Percentiles rank a stretch among this genome's conserved stretches.
These are phyloP conservation scores for Colostygia pectinataria DNA, from an alignment of 2,888 invertebrate species.

Conservation along the genomic window DNA sequence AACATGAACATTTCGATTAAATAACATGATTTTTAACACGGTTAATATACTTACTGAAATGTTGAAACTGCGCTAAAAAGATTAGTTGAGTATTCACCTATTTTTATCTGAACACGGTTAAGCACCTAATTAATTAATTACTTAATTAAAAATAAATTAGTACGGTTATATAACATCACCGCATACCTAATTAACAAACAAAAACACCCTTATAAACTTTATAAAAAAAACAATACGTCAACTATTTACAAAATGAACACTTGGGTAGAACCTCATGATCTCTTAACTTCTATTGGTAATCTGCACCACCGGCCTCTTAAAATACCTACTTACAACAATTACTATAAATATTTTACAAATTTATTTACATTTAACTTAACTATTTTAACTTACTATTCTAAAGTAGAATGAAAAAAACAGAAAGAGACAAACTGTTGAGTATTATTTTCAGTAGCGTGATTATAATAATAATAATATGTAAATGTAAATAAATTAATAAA, in stretches of 20 bases:
- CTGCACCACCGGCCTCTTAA: conserved; percentile 80
- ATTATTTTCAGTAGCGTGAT: conserved; percentile 15
- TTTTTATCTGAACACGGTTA: too few species aligned
- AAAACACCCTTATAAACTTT: conserved; percentile 17
- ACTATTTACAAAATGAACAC: conserved; percentile 47
- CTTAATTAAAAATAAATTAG: conserved; percentile 12
- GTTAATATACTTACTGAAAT: background rate
- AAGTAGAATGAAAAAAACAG: background rate
- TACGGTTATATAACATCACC: conserved; percentile 2
- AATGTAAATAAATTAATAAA: too few species aligned
- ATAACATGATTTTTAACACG: too few species aligned
- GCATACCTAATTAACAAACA: too few species aligned
- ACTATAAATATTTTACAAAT: background rate
- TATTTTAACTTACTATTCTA: conserved; percentile 3
- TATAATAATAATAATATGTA: too few species aligned
- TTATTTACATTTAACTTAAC: conserved; percentile 17
- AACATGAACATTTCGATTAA: too few species aligned
- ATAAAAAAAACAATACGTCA: conserved; percentile 24
- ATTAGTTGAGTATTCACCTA: too few species aligned
- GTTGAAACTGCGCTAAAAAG: too few species aligned
- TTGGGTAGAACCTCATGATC: conserved; percentile 61
- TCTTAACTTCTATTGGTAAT: conserved; percentile 76
- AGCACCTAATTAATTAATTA: too few species aligned
- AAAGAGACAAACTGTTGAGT: conserved; percentile 4
- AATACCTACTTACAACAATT: conserved; percentile 8